Evolutionary conservation across 2,888 invertebrate species (phyloP).

Genomic region (Dryocosmus kuriphilus): DNA sequence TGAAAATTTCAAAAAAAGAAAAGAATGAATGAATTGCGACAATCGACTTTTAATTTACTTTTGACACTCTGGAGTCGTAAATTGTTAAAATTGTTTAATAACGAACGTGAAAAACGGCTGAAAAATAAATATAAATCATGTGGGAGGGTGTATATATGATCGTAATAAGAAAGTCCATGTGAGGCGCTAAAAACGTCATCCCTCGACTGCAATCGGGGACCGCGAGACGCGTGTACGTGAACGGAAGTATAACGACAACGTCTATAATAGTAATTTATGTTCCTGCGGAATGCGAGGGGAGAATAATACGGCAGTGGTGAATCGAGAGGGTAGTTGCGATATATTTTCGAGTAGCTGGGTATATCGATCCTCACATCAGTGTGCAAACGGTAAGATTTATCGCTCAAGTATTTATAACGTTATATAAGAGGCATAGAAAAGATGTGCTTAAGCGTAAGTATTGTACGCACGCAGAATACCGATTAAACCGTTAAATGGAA

Average conservation of each 20-base stretch:
- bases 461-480: neutral
- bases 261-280: slow-evolving; percentile 36
- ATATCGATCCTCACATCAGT: slow-evolving; percentile 23
- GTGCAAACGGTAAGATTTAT: slow-evolving; percentile 22
- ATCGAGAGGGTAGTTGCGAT: slow-evolving; percentile 22
- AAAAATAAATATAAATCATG: neutral
- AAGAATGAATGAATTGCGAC: too few species aligned
- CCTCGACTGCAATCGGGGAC: neutral
- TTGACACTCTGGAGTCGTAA: too few species aligned
- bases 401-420: slow-evolving; percentile 17
- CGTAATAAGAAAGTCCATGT: slow-evolving; percentile 4
- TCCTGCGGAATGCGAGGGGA: slow-evolving; percentile 15
- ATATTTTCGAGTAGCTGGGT: slow-evolving; percentile 19
- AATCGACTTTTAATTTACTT: too few species aligned
- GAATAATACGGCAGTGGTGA: slow-evolving; percentile 27
- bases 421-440: slow-evolving; percentile 9
- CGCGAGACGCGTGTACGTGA: slow-evolving; percentile 28
- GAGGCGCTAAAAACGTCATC: neutral
- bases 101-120: too few species aligned
- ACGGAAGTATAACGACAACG: slow-evolving; percentile 29
- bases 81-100: too few species aligned
- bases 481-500: neutral
- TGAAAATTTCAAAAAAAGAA: too few species aligned
- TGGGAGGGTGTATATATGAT: neutral
- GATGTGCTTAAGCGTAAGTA: slow-evolving; percentile 2